Evolutionary conservation across 2,113 vertebrate genomes (phyloP).

Genomic region (Alaudala cheleensis): DNA sequence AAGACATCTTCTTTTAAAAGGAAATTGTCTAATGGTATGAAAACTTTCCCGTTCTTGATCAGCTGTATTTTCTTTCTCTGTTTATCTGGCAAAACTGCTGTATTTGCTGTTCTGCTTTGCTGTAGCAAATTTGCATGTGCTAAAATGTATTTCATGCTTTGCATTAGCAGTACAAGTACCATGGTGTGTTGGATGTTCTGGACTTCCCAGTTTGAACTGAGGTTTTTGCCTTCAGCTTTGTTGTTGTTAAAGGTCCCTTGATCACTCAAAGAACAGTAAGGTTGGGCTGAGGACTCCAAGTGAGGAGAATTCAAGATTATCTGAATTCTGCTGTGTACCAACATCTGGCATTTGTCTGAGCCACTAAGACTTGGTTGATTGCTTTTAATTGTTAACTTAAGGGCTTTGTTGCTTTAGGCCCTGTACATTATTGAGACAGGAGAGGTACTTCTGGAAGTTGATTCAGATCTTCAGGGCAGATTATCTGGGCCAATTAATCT

Average conservation of each 20-base stretch:
- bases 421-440: background rate
- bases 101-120: background rate
- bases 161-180: background rate
- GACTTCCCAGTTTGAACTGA: background rate
- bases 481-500: background rate
- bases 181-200: background rate
- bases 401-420: background rate
- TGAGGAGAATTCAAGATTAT: background rate
- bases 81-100: background rate
- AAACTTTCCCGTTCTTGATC: background rate
- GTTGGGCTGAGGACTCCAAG: background rate
- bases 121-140: background rate
- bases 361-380: background rate
- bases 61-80: background rate
- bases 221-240: background rate
- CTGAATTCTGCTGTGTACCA: background rate
- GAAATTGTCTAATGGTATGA: constrained; percentile 74
- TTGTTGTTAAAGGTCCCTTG: background rate
- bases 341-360: background rate
- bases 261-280: background rate
- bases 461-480: background rate
- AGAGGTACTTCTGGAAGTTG: background rate
- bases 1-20: constrained; percentile 69
- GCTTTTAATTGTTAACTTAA: background rate
- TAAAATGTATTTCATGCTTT: background rate